phyloP scores from a whole-genome alignment of 2,797 vertebrate genomes.

The Eidolon dupreanum region DNA sequence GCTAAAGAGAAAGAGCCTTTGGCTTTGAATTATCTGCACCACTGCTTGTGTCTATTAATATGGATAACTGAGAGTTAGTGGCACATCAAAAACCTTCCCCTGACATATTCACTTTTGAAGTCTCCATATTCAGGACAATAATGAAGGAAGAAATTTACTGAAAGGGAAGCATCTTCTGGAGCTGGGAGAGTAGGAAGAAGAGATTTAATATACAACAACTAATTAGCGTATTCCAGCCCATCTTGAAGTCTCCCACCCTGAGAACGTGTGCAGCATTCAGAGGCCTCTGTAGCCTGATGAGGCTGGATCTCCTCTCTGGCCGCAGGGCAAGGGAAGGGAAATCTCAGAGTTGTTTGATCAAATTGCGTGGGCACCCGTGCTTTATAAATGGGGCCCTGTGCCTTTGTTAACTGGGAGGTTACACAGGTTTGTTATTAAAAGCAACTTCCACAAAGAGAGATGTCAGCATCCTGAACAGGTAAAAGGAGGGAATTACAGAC shows the following conservation, averaged over 20 bases:
- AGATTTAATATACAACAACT: background rate
- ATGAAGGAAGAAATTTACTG: constrained; percentile 22
- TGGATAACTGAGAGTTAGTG: constrained; percentile 29
- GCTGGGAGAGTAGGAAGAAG: background rate
- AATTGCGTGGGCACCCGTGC: background rate
- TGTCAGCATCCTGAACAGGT: constrained; percentile 43
- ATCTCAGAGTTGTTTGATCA: constrained; percentile 10
- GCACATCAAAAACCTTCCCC: constrained; percentile 21
- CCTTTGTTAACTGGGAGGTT: constrained; percentile 47
- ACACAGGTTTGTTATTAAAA: constrained; percentile 55
- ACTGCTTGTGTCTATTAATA: background rate
- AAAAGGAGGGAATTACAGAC: constrained; percentile 25
- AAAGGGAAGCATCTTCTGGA: constrained; percentile 38
- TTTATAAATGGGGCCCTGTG: background rate
- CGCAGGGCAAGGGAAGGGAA: background rate
- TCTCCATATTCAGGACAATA: constrained; percentile 57
- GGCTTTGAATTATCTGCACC: constrained; percentile 40
- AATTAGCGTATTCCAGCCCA: constrained; percentile 19
- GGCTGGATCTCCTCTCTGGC: background rate
- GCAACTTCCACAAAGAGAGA: constrained; percentile 38
- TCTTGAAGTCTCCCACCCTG: background rate
- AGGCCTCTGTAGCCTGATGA: background rate
- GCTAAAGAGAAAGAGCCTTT: constrained; percentile 38
- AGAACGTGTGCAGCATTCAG: background rate
- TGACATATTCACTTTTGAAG: constrained; percentile 53